Evolutionary conservation across 2,888 invertebrate species (phyloP).

Genomic region (Alitta virens): DNA sequence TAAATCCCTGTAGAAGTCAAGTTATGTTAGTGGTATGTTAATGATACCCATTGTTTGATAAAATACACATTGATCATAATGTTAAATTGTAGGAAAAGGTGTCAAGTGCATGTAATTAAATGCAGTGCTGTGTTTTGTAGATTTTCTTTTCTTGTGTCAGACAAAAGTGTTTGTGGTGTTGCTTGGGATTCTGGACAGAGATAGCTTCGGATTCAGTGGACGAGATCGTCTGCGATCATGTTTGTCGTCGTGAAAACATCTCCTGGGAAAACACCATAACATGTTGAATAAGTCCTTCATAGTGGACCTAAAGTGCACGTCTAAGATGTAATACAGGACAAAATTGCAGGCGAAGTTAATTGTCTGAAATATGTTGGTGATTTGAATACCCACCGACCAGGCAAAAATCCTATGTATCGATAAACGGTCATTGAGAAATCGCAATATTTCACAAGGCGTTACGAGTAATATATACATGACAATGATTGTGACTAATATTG

Average conservation of each 20-base stretch:
- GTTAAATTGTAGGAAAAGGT: too few relatives aligned
- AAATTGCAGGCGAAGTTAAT: slow-evolving; percentile 30
- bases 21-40: too few relatives aligned
- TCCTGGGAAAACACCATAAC: slow-evolving; percentile 3
- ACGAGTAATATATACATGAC: slow-evolving; percentile 52
- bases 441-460: slow-evolving; percentile 49
- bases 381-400: slow-evolving; percentile 18
- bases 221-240: not conserved
- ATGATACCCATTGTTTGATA: too few relatives aligned
- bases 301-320: slow-evolving; percentile 27
- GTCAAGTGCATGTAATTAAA: too few relatives aligned
- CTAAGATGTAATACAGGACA: slow-evolving; percentile 27
- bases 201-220: slow-evolving; percentile 6
- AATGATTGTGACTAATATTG: slow-evolving; percentile 49
- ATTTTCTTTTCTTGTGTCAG: too few relatives aligned
- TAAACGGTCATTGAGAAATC: slow-evolving; percentile 31
- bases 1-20: too few relatives aligned
- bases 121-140: too few relatives aligned
- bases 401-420: not conserved
- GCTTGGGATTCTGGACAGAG: slow-evolving; percentile 4
- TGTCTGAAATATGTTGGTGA: slow-evolving; percentile 27
- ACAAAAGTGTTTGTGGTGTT: not conserved
- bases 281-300: slow-evolving; percentile 20
- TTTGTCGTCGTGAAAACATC: slow-evolving; percentile 8
- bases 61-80: too few relatives aligned